Base-by-base conservation (phyloP, 2,113 vertebrate species). In the Synodontis membranacea region DNA sequence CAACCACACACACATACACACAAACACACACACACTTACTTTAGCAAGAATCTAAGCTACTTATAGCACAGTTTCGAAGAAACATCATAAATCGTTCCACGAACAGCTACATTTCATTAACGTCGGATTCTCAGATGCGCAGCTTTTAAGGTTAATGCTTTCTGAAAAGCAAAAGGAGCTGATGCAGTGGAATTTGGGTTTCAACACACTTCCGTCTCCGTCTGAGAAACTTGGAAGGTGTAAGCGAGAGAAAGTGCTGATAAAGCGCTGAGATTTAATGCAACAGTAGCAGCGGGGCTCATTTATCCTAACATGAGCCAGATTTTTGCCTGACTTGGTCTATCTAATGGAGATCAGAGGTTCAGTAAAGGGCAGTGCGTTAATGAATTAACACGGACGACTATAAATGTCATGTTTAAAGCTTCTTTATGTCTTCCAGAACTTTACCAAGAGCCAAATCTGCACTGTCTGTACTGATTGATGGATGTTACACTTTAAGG, bases 281-380 rank as follows among this genome's bases (percentile, higher is more conserved):
- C 80, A 28, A 80, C 75, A 56, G 44, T 42, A 80, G 56, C 39
- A 72, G 46, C 46, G 19, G 84, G n/a, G 56, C 60, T 52, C 83
- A 72, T 62, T 82, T 80, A 54, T 86, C 72, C 80, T 12, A 48
- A 60, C 66, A 12, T 34, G 31, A 8, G 66, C 37, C 48, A 89
- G 76, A 66, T 66, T 84, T 52, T 62, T 76, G 85, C 76, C 78
- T 62, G 31, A 52, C 60, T 72, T 86, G 52, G 42, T 89, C 70
- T 84, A 84, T 82, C 82, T 88, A 84, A 86, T 83, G 88, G 78
- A 87, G 75, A 88, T 87, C 82, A 85, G 80, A 90, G 83, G 56
- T 68, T 83, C 84, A 76, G 80, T 83, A 88, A 88, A 85, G 80
- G 64, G 42, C 85, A 87, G 72, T 10, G 0, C n/a, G 62, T 70